Evolutionary conservation across 1,140 invertebrate species (phyloP).

Genomic region (Drosophila ironensis): DNA sequence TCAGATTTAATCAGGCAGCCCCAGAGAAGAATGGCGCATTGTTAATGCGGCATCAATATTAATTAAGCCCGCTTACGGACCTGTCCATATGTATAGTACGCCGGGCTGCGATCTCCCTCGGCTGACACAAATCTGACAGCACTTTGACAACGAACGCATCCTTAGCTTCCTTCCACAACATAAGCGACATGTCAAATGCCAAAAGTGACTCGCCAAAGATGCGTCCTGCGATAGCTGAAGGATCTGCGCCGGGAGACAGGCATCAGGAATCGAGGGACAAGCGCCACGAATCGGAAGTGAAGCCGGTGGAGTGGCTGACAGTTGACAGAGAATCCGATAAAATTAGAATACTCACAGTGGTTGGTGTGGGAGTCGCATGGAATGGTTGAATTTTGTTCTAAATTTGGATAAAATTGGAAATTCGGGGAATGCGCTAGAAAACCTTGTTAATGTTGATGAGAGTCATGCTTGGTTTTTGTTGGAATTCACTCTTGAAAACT

Average conservation of each 20-base stretch:
- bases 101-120: slow-evolving; percentile 18
- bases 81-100: slow-evolving; percentile 2
- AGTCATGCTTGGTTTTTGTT: no score
- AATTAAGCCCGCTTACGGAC: slow-evolving; percentile 42
- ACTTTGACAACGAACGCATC: slow-evolving; percentile 76
- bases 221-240: slow-evolving; percentile 58
- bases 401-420: no score
- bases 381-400: no score
- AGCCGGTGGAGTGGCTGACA: slow-evolving; percentile 36
- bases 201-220: slow-evolving; percentile 67
- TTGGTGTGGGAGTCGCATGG: no score
- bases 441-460: no score
- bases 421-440: no score
- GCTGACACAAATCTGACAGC: slow-evolving; percentile 74
- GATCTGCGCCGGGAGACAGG: slow-evolving; percentile 13
- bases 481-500: no score
- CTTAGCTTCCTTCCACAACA: slow-evolving; percentile 70
- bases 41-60: slow-evolving; percentile 77
- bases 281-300: slow-evolving; percentile 7
- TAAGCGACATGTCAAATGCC: slow-evolving; percentile 78
- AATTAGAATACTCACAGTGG: slow-evolving; percentile 27
- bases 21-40: slow-evolving; percentile 51
- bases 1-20: slow-evolving; percentile 69
- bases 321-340: slow-evolving; percentile 35
- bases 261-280: not conserved